A percentile compares a stretch with the other conserved stretches of the same genome.
phyloP scores from a whole-genome alignment of 2,113 vertebrate genomes.

The Microcebus murinus region DNA sequence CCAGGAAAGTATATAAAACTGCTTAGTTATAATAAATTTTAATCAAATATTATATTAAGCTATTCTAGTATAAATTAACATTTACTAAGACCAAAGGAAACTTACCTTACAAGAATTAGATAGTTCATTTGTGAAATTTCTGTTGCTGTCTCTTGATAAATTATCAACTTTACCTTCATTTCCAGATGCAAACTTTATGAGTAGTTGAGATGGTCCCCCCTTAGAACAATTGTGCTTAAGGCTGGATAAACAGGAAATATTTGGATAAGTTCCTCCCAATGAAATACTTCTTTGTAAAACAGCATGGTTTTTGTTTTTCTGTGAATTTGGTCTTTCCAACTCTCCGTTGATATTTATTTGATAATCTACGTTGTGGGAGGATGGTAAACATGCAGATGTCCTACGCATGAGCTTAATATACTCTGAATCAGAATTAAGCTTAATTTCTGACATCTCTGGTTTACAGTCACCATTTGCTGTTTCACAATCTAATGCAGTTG shows the following conservation, averaged over 20 bases:
- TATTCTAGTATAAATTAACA: neutral
- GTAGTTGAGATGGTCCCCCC: constrained; percentile 90
- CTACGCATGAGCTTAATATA: constrained; percentile 86
- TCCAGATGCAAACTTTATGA: constrained; percentile 93
- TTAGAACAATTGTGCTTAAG: constrained; percentile 86
- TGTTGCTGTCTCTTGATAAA: constrained; percentile 82
- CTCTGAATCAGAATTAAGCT: constrained; percentile 72
- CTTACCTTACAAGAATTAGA: constrained; percentile 89
- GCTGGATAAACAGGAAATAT: constrained; percentile 92
- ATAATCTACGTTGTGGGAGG: constrained; percentile 82
- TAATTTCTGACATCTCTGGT: constrained; percentile 75
- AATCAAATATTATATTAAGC: neutral
- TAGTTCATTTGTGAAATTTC: constrained; percentile 81
- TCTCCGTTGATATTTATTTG: constrained; percentile 73
- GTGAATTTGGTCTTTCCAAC: constrained; percentile 79
- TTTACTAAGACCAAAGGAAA: constrained; percentile 62
- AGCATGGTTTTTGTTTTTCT: constrained; percentile 81
- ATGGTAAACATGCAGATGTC: constrained; percentile 84
- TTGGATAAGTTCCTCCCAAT: constrained; percentile 89
- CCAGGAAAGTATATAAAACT: constrained; percentile 10
- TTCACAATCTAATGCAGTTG: constrained; percentile 79
- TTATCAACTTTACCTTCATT: constrained; percentile 84
- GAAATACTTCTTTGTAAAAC: constrained; percentile 95
- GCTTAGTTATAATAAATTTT: constrained; percentile 17
- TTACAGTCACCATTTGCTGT: constrained; percentile 74